Percentiles rank a stretch among this genome's conserved stretches.
Conservation (phyloP, 2,113 vertebrate genomes). For the Trematomus loennbergii region DNA sequence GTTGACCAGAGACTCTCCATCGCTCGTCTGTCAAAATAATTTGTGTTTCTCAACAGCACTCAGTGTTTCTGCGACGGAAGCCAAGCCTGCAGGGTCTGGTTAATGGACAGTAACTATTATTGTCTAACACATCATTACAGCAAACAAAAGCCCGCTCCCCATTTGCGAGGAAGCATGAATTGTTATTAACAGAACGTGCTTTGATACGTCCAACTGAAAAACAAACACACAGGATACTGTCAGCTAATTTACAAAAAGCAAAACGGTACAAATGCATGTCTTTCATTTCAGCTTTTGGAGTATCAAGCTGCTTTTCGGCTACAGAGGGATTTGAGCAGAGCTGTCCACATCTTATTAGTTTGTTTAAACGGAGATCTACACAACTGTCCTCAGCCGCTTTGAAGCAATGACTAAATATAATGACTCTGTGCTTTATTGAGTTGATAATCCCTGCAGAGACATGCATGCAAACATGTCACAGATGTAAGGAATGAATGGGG, state of each 20-base stretch:
- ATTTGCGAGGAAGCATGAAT: background rate
- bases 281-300: background rate
- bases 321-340: background rate
- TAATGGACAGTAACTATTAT: constrained; percentile 64
- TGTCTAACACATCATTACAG: constrained; percentile 60
- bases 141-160: constrained; percentile 46
- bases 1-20: background rate
- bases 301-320: background rate
- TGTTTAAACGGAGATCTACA: background rate
- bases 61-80: constrained; percentile 16
- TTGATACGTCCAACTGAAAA: constrained; percentile 41
- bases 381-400: background rate
- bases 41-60: constrained; percentile 34
- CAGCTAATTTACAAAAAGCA: constrained; percentile 13
- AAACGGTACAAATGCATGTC: constrained; percentile 16
- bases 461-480: background rate
- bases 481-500: background rate
- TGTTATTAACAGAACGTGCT: constrained; percentile 34
- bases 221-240: background rate
- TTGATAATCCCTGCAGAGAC: no score
- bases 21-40: constrained; percentile 7
- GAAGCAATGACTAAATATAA: background rate
- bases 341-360: background rate
- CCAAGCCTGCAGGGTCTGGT: constrained; percentile 31
- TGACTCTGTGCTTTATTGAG: background rate